Base-by-base conservation (phyloP, 1,140 invertebrate genomes). In the Delia radicum region DNA sequence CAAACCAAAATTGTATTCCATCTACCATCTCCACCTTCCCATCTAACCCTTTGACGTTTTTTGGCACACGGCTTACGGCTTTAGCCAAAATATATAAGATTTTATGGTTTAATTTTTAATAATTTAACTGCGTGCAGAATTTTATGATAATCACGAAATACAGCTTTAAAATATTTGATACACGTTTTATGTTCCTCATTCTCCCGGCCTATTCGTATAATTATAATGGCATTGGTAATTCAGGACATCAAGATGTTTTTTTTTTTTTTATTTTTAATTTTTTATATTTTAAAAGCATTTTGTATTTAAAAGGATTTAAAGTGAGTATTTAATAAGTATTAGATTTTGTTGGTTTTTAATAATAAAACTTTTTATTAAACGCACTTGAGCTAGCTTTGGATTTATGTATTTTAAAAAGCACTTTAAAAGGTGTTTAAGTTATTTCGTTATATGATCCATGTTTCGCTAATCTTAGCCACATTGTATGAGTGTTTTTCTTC, bases 31-130 rank as follows among this genome's bases (percentile, higher is more conserved):
- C 15, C 18, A n/a, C 4, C n/a, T 55, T 1, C 48, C 48, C 1
- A 6, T 55, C 18, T 55, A 21, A 21, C n/a, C 46, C 2, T 18
- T 8, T 48, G 3, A 55, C 48, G 2, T 21, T 8, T 55, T 13
- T 33, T 37, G 18, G 65, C 65, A 18, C 8, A 29, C n/a, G 37
- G 71, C 42, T 73, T 28, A 73, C 12, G 48, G 71, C 42, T 73
- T 48, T 33, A 33, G 65, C 29, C 65, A 33, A 33, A 33, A 63
- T 21, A 33, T 69, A 24, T 61, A 24, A 48, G 37, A 73, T 48
- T 73, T 61, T 73, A 28, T 46, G 29, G 37, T 28, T 73, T 61
- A 31, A 48, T 61, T 46, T 61, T 73, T 61, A 46, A 61, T 73
- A 73, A 61, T 73, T 61, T 48, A 73, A 46, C 33, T 69, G 29